Percentiles rank a stretch among this genome's conserved stretches.
Evolutionary conservation across 1,140 invertebrate species (phyloP).

Genomic region (Apocrypta bakeri): DNA sequence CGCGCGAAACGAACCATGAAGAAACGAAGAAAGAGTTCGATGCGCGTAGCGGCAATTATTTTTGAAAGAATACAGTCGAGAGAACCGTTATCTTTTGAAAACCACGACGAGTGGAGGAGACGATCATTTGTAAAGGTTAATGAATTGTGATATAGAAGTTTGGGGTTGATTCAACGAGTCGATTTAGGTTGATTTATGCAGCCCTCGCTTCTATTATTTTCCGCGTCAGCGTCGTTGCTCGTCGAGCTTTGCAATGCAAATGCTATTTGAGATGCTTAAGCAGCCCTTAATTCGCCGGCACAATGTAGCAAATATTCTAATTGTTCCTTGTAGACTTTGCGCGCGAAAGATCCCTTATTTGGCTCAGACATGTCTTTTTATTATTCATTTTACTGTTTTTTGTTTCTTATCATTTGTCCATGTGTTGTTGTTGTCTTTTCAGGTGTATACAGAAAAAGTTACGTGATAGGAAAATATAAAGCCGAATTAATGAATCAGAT

Average conservation of each 20-base stretch:
- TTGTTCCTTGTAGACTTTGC: neutral
- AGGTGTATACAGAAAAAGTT: too few relatives aligned
- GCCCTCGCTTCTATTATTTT: conserved; percentile 29
- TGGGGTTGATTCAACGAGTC: conserved; percentile 1
- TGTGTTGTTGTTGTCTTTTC: neutral
- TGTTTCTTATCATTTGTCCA: neutral
- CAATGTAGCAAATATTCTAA: conserved; percentile 28
- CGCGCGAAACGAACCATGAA: neutral
- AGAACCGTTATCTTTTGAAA: neutral
- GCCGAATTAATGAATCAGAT: neutral
- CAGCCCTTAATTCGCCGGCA: neutral
- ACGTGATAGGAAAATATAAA: neutral
- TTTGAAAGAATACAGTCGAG: neutral
- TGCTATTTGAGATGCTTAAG: conserved; percentile 29
- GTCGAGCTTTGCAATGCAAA: conserved; percentile 36
- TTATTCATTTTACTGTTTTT: neutral
- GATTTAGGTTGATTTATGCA: conserved; percentile 39
- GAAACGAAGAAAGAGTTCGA: neutral
- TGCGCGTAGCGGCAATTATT: neutral
- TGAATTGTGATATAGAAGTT: conserved; percentile 40
- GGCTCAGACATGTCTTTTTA: neutral
- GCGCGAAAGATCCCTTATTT: too few relatives aligned
- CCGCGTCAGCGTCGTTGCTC: neutral
- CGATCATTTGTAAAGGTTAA: conserved; percentile 28
- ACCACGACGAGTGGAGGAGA: neutral